Evolutionary conservation across 2,113 vertebrate genomes (phyloP).

Genomic region (Circaetus cinerascens): DNA sequence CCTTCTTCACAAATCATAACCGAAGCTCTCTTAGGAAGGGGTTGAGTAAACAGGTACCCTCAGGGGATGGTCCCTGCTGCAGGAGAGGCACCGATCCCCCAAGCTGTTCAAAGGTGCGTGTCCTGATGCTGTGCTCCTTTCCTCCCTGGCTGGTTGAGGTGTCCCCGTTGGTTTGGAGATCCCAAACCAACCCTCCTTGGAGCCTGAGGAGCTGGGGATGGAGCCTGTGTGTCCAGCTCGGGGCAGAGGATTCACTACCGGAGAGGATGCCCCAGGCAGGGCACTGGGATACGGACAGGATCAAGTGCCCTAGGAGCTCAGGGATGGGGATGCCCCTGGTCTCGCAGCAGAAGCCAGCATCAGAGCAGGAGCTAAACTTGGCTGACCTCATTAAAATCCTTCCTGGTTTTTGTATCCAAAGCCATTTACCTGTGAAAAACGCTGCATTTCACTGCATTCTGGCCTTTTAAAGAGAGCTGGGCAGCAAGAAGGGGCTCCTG

Average conservation of each 20-base stretch:
- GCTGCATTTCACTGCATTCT: not conserved
- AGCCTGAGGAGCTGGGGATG: not conserved
- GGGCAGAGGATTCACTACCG: not conserved
- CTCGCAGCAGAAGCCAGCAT: not conserved
- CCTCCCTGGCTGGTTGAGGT: not conserved
- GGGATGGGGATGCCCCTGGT: not conserved
- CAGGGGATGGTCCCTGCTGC: not conserved
- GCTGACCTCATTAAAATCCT: not conserved
- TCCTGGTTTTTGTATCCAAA: not conserved
- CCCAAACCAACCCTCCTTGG: not conserved
- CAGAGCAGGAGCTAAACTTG: not conserved
- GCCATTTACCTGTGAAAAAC: not conserved
- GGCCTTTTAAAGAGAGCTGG: not conserved
- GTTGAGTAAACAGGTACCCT: not conserved
- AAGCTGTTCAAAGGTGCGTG: rapidly evolving
- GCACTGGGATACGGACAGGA: rapidly evolving
- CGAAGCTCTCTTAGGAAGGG: not conserved
- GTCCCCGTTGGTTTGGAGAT: not conserved
- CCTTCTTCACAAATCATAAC: not conserved
- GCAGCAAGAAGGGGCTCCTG: not conserved
- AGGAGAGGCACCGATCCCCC: rapidly evolving
- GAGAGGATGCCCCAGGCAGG: not conserved
- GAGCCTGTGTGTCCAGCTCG: not conserved
- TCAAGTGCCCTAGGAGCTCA: not conserved
- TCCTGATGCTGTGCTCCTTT: not conserved